Conservation (phyloP, 2,797 vertebrate genomes). For the Phataginus tricuspis region DNA sequence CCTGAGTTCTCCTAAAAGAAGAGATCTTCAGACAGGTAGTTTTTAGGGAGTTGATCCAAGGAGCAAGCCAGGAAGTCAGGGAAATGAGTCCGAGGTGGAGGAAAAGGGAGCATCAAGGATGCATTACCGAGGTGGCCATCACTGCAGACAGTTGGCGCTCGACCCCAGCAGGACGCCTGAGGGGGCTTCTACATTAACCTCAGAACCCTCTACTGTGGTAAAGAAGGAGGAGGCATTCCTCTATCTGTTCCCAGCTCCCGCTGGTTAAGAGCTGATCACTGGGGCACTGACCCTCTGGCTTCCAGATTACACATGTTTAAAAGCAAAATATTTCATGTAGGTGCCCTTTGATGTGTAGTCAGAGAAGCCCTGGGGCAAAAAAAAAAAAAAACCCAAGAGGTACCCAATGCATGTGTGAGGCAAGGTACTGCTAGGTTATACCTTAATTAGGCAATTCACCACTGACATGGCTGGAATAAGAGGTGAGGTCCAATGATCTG, state of each 20-base stretch:
- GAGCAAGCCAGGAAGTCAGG: neutral
- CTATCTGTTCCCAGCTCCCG: neutral
- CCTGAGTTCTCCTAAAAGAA: neutral
- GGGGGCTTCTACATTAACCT: neutral
- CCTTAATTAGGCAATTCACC: neutral
- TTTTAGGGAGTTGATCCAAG: neutral
- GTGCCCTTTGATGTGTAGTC: neutral
- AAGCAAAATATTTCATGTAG: neutral
- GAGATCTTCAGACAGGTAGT: neutral
- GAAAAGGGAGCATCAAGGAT: neutral
- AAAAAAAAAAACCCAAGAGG: neutral
- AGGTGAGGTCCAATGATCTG: neutral
- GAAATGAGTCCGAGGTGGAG: neutral
- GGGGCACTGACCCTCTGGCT: neutral
- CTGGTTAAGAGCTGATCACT: neutral
- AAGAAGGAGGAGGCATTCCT: neutral
- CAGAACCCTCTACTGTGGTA: neutral
- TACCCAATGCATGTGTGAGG: neutral
- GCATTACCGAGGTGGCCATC: neutral
- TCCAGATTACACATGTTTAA: neutral
- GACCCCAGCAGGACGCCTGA: neutral
- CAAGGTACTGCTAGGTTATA: neutral
- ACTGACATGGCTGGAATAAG: neutral
- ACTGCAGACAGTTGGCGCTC: neutral
- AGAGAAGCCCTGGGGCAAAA: neutral